Percentiles rank a stretch among this genome's conserved stretches.
Evolutionary conservation across 1,140 invertebrate genomes (phyloP).

Genomic region (Dendrolimus punctatus): DNA sequence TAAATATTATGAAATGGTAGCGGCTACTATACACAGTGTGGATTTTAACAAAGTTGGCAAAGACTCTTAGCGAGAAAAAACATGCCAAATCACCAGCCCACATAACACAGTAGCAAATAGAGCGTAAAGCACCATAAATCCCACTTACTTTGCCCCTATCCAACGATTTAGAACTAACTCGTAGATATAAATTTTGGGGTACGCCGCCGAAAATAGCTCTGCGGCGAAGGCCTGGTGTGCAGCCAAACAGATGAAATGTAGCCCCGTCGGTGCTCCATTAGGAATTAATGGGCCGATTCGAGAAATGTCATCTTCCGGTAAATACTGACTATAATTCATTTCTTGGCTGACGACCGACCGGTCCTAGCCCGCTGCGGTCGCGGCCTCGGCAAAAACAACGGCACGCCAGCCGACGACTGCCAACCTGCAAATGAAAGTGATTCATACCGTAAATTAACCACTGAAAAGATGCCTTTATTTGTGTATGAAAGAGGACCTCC

Average conservation of each 20-base stretch:
- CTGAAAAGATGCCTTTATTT: constrained; percentile 32
- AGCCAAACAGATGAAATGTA: constrained; percentile 66
- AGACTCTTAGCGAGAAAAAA: constrained; percentile 18
- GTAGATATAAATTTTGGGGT: constrained; percentile 60
- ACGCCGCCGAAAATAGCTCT: constrained; percentile 61
- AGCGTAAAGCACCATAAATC: constrained; percentile 48
- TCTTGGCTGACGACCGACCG: constrained; percentile 24
- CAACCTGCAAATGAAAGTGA: constrained; percentile 33
- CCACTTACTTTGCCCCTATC: constrained; percentile 50
- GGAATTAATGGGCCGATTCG: constrained; percentile 64
- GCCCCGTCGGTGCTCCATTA: constrained; percentile 55
- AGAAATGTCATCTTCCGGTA: constrained; percentile 64
- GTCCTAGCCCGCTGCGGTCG: constrained; percentile 3
- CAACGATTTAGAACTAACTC: constrained; percentile 61
- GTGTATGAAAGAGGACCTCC: constrained; percentile 8
- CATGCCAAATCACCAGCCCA: constrained; percentile 12
- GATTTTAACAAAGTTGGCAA: constrained; percentile 17
- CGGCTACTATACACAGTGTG: background rate
- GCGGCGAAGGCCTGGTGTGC: constrained; percentile 51
- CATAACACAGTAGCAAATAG: constrained; percentile 33
- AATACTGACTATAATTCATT: constrained; percentile 55
- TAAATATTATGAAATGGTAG: too few relatives aligned
- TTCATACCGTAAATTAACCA: constrained; percentile 36
- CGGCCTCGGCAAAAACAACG: constrained; percentile 27
- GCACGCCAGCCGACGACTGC: too few relatives aligned